Conservation (phyloP, 2,797 vertebrate species). For the Phalanger gymnotis region DNA sequence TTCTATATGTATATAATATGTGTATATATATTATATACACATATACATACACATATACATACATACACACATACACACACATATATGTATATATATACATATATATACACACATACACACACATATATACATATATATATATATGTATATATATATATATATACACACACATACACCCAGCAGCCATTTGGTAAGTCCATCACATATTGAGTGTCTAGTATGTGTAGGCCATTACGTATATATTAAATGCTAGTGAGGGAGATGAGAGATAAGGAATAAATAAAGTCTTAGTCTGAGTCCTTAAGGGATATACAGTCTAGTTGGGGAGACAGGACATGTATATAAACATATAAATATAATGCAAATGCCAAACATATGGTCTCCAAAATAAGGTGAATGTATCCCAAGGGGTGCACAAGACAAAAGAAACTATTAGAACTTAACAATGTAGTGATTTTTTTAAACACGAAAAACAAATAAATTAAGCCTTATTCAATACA, state of each 20-base stretch:
- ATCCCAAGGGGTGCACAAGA: background rate
- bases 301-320: background rate
- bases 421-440: background rate
- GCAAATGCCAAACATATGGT: background rate
- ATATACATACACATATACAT: too few species aligned
- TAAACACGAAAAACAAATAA: background rate
- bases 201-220: background rate
- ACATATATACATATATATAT: too few species aligned
- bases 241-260: background rate
- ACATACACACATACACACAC: too few species aligned
- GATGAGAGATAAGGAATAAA: background rate
- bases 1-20: too few species aligned
- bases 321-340: background rate
- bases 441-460: background rate
- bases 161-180: too few species aligned
- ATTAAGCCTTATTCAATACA: background rate
- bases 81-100: too few species aligned
- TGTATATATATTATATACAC: too few species aligned
- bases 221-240: background rate
- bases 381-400: background rate
- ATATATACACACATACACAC: too few species aligned
- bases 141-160: too few species aligned
- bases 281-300: background rate
- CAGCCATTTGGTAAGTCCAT: background rate
- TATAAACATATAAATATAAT: background rate